Base-by-base conservation (phyloP, 1,140 invertebrate species). In the Tachypleus tridentatus region DNA sequence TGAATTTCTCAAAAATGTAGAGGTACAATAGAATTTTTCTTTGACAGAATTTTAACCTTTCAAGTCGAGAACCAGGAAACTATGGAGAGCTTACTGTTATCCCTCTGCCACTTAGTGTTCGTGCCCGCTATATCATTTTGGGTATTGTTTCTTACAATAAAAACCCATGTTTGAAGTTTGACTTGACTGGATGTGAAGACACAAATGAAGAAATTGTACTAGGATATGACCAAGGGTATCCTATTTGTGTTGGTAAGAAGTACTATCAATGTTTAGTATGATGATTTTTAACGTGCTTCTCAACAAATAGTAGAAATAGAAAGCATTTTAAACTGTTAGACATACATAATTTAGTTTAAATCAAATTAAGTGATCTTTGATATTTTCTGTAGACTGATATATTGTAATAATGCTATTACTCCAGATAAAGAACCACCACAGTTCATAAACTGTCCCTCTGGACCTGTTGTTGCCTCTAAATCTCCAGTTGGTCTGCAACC, bases 81-180 rank as follows among this genome's bases (percentile, higher is more conserved):
- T 94, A 92, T 75, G 92, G 92, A 61, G 93, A 96, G 80, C 76
- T 97, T 53, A 91, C 94, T 4, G 94, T 96, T 87, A 96, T 97
- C 60, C 92, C 90, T 4, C 75, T 98, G 61, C 93, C 93, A 4
- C 91, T 92, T 77, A 93, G 89, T 68, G 90, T 97, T 1, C 85
- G 91, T 77, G 93, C 93, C 3, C 82, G 92, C 73, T 96, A 93
- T 75, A 89, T 97, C 5, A 93, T 97, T 72, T 79, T 97, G 64
- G 85, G 84, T 66, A 94, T 97, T 71, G 91, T 97, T 0, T 94
- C 91, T 73, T 97, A 95, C 72, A 93, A 96, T 84, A 90, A 93
- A 69, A 97, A 96, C 75, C 91, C 93, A 63, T 98, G 94, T 77
- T 78, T 98, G 66, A 95, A 95, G 76, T 96, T 97, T 73, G 94